These are phyloP conservation scores for Caenorhabditis parvicauda DNA, from an alignment of 2,888 invertebrate species.

Conservation along the genomic window DNA sequence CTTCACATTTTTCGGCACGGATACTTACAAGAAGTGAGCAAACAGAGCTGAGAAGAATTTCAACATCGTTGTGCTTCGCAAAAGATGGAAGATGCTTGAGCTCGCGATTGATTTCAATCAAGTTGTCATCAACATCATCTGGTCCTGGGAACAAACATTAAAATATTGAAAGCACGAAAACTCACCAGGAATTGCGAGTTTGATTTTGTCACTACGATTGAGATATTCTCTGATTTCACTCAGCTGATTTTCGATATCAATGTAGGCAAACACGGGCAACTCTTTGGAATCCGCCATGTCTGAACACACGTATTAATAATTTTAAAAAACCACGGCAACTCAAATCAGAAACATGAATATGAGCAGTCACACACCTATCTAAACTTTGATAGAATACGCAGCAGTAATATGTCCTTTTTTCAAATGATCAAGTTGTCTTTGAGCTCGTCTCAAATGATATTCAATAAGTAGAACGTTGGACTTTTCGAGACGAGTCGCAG, in stretches of 20 bases:
- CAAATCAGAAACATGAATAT: background rate
- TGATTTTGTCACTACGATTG: conserved; percentile 69
- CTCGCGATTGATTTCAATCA: conserved; percentile 28
- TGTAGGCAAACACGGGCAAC: conserved; percentile 53
- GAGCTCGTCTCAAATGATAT: conserved; percentile 37
- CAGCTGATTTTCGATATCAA: conserved; percentile 62
- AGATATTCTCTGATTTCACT: conserved; percentile 82
- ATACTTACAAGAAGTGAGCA: conserved; percentile 88
- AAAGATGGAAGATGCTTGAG: conserved; percentile 11
- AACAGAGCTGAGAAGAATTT: conserved; percentile 89
- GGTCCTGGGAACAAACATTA: conserved; percentile 15
- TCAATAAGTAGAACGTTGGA: conserved; percentile 39
- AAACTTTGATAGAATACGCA: too few species aligned
- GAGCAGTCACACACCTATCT: background rate
- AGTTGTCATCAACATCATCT: conserved; percentile 27
- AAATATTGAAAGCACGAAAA: conserved; percentile 66
- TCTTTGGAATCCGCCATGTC: conserved; percentile 46
- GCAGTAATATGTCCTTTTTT: conserved; percentile 24
- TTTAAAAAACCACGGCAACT: background rate
- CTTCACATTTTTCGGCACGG: conserved; percentile 81
- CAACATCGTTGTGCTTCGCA: conserved; percentile 72
- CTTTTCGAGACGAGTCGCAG: conserved; percentile 23
- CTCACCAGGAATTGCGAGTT: conserved; percentile 20
- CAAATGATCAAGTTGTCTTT: conserved; percentile 36
- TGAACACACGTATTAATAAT: conserved; percentile 6